These are phyloP conservation scores for Cryptotis parvus DNA, from an alignment of 2,113 vertebrate species.

Conservation along the genomic window DNA sequence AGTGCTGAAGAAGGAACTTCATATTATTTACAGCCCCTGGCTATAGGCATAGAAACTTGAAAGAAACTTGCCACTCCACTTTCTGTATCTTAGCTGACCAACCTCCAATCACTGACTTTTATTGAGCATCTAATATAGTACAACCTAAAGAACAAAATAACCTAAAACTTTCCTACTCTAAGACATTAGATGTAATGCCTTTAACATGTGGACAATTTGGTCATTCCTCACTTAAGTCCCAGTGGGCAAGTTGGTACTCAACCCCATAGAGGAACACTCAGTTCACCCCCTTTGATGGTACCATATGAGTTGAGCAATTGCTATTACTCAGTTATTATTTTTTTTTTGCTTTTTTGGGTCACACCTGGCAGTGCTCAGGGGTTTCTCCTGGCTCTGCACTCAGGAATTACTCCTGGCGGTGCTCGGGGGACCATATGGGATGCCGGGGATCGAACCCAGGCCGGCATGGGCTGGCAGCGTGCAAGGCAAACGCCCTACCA, in stretches of 20 bases:
- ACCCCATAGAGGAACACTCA: neutral
- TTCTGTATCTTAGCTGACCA: neutral
- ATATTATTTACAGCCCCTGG: neutral
- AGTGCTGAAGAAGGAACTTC: neutral
- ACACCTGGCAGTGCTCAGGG: no score
- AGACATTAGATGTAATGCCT: neutral
- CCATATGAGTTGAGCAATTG: neutral
- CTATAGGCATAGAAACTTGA: neutral
- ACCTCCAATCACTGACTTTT: neutral
- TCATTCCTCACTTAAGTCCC: neutral
- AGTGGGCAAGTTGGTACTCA: neutral
- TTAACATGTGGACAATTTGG: neutral
- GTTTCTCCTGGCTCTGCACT: no score
- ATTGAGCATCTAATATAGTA: neutral
- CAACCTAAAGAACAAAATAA: conserved; percentile 4
- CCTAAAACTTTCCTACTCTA: neutral
- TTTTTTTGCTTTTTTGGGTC: no score
- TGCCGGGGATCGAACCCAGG: no score
- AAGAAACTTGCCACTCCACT: neutral
- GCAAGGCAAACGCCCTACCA: no score
- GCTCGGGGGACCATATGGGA: no score
- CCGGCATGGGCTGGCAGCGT: no score
- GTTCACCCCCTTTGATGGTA: neutral
- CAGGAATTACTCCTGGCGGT: no score
- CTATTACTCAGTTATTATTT: neutral